These are phyloP conservation scores for Numida meleagris DNA, from an alignment of 2,113 vertebrate species.

Conservation along the genomic window DNA sequence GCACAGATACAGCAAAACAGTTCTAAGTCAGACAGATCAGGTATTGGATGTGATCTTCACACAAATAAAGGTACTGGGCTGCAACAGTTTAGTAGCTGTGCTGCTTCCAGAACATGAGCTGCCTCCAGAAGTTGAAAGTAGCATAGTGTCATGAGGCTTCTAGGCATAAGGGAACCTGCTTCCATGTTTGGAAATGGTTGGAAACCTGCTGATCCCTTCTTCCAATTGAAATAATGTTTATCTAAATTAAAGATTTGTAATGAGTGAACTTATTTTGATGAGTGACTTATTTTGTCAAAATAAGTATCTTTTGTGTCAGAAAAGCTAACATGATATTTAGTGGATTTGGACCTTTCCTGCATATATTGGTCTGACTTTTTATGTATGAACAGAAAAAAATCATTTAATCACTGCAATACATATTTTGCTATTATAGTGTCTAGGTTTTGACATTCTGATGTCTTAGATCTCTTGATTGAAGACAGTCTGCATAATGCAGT, in stretches of 20 bases:
- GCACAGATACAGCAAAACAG: background rate
- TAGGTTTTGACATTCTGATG: background rate
- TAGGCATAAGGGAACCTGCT: background rate
- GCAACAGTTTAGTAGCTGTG: background rate
- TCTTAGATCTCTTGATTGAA: background rate
- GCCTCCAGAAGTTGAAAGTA: background rate
- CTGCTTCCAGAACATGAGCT: background rate
- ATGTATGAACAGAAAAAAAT: background rate
- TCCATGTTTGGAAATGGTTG: background rate
- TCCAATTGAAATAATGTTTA: background rate
- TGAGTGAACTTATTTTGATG: accelerated
- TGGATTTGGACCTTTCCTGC: background rate
- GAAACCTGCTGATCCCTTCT: background rate
- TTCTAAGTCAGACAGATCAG: background rate
- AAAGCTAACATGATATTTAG: background rate
- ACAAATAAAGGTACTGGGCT: background rate
- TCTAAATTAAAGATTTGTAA: background rate
- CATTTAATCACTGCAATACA: background rate
- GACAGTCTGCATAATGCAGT: accelerated
- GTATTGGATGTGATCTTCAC: background rate
- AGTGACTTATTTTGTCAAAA: background rate
- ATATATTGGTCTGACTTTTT: background rate
- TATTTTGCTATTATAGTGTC: background rate
- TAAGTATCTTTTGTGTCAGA: background rate
- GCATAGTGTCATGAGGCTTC: background rate